Evolutionary conservation across 2,797 vertebrate genomes (phyloP), one percentile per base, ranked within the genome.

Genomic region (Cyclopterus lumpus): DNA sequence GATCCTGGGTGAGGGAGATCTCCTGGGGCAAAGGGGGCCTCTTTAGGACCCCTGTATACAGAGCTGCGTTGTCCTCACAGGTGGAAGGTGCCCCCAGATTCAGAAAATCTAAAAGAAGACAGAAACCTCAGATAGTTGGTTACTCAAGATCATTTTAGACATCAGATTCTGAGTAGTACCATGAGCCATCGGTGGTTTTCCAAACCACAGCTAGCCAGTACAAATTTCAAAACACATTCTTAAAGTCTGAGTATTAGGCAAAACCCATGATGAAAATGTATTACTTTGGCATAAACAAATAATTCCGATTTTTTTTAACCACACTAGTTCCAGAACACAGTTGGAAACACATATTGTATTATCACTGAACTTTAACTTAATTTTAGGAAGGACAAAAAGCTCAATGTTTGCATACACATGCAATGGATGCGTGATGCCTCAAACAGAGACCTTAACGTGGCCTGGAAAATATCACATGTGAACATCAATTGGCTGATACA

Each of bases 1-100:
- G 94, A 22, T 95, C 95, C 73, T 96, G 96, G 77, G 95, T 95
- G 77, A 98, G 96, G 0, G 95, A 95, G 36, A 95, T 94, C 77
- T 96, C 91, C 36, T 96, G 96, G 12, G 93, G 93, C 48, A 90
- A 58, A 65, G 94, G 86, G 0, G 95, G 94, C 91, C 97, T 98
- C 95, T 97, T 99, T 86, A 97, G 94, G 85, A 98, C 96, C 26
- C 96, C 98, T 0, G 98, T 96, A 76, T 99, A 99, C 70, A 99
- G 95, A 70, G 97, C 96, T 0, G 95, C 86, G 86, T 95, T 95
- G 86, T 97, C 97, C 66, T 99, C 97, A 77, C 96, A 96, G 75
- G 91, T 88, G 0, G 95, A 92, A 46, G 95, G 88, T 1, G 84
- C 89, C 80, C 97, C 97, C 67, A 97, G 86, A 48, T 93, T 93